Evolutionary conservation across 1,140 invertebrate genomes (phyloP), one percentile per base, ranked within the genome.

Genomic region (Heliconius nattereri): DNA sequence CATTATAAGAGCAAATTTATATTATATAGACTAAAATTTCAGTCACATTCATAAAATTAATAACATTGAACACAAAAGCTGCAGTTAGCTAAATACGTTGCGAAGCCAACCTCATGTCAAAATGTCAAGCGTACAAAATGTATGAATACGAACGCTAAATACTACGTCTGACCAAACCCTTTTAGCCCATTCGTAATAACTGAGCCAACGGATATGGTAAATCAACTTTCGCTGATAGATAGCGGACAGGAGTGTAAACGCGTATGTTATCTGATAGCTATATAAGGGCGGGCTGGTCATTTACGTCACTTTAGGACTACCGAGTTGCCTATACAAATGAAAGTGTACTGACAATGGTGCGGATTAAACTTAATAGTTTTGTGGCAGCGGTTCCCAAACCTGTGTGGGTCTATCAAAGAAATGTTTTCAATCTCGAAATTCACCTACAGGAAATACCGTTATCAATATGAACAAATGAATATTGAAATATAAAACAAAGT

Each of bases 171-270:
- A 37, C 7, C 7, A 8, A 71, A 29, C 32, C 71, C 37, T 40
- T 66, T 66, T 3, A 66, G 60, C 57, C 60, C 71, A 60, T 78
- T 78, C 45, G 60, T 78, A 78, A 78, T 78, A 78, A 78, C 45
- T 26, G 78, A 78, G 23, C 20, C 37, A 71, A 80, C 81, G 80
- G 81, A 81, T 82, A 84, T 80, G 85, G 85, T 81, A 82, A 84
- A 84, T 83, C 85, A 74, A 85, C 85, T 85, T 85, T 85, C 85
- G 82, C 85, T 84, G 81, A 83, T 77, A 81, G 76, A 74, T 75
- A 79, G 40, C 45, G 78, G 78, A 78, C 81, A 77, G 80, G 74
- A 80, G 81, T 81, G 85, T 81, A 80, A 75, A 78, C 75, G 77
- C 78, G 79, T 83, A 77, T 80, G 78, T 81, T 81, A 84, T 84